These are phyloP conservation scores for Tuta absoluta DNA, from an alignment of 2,888 invertebrate genomes.

Conservation along the genomic window DNA sequence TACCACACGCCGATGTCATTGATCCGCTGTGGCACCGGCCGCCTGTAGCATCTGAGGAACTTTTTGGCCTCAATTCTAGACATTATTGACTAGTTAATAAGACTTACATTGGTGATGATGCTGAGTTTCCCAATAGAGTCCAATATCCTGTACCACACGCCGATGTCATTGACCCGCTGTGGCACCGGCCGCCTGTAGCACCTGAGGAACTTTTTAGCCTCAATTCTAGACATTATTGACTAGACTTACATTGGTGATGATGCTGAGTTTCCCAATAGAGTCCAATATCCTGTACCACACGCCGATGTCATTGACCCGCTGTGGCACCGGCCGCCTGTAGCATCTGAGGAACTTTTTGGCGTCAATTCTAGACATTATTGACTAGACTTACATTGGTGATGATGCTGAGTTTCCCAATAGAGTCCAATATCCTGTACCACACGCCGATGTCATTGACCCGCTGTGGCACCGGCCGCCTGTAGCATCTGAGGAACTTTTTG, in stretches of 20 bases:
- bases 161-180: slow-evolving; percentile 94
- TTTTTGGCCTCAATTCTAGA: background rate
- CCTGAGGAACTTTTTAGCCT: slow-evolving; percentile 94
- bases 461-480: slow-evolving; percentile 93
- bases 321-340: slow-evolving; percentile 93
- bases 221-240: slow-evolving; percentile 66
- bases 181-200: slow-evolving; percentile 94
- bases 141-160: slow-evolving; percentile 96
- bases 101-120: slow-evolving; percentile 94
- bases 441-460: too few relatives aligned
- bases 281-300: slow-evolving; percentile 97
- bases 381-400: slow-evolving; percentile 51
- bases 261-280: slow-evolving; percentile 94
- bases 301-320: slow-evolving; percentile 94
- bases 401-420: too few relatives aligned
- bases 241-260: slow-evolving; percentile 82
- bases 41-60: too few relatives aligned
- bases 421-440: slow-evolving; percentile 96
- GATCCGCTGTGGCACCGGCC: too few relatives aligned
- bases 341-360: slow-evolving; percentile 84
- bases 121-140: slow-evolving; percentile 96
- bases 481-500: slow-evolving; percentile 86
- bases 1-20: too few relatives aligned
- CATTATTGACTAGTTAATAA: background rate
- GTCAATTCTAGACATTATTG: background rate